These are phyloP conservation scores for Kryptolebias marmoratus DNA, from an alignment of 2,113 vertebrate species.

Conservation along the genomic window DNA sequence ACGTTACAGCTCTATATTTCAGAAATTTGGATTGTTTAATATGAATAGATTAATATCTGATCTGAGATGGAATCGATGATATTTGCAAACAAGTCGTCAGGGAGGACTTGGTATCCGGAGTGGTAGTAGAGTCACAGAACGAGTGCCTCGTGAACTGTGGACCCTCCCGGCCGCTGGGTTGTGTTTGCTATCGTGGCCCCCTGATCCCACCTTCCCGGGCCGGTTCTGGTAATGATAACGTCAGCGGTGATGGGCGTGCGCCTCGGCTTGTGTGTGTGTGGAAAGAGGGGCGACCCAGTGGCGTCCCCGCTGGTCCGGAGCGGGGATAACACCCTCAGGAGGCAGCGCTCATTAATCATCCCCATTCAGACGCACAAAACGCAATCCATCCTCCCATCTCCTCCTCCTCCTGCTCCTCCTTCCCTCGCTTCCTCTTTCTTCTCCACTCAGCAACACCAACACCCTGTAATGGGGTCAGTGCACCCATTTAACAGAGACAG, in stretches of 20 bases:
- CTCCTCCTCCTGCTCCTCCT: slow-evolving; percentile 69
- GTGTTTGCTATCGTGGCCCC: slow-evolving; percentile 62
- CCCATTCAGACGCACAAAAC: slow-evolving; percentile 65
- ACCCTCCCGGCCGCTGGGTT: slow-evolving; percentile 37
- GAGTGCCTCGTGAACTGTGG: slow-evolving; percentile 53
- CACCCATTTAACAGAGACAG: slow-evolving; percentile 79
- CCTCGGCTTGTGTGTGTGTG: slow-evolving; percentile 14
- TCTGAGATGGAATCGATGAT: slow-evolving; percentile 23
- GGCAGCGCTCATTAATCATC: slow-evolving; percentile 79
- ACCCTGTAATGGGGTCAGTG: slow-evolving; percentile 79
- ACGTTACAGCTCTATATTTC: neutral
- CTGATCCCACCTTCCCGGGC: slow-evolving; percentile 56
- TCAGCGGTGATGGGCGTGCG: slow-evolving; percentile 51
- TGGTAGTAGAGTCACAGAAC: slow-evolving; percentile 17
- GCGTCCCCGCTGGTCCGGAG: slow-evolving; percentile 69
- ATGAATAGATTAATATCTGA: slow-evolving; percentile 24
- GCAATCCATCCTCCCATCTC: slow-evolving; percentile 70
- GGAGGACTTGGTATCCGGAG: slow-evolving; percentile 19
- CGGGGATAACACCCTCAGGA: slow-evolving; percentile 71
- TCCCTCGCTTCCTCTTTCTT: slow-evolving; percentile 60
- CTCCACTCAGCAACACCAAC: slow-evolving; percentile 42
- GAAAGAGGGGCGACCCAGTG: slow-evolving; percentile 69
- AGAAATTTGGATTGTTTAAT: neutral
- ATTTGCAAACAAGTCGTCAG: slow-evolving; percentile 9
- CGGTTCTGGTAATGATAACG: slow-evolving; percentile 71